Evolutionary conservation across 2,113 vertebrate genomes (phyloP), one percentile per base, ranked within the genome.

Genomic region (Theristicus caerulescens): DNA sequence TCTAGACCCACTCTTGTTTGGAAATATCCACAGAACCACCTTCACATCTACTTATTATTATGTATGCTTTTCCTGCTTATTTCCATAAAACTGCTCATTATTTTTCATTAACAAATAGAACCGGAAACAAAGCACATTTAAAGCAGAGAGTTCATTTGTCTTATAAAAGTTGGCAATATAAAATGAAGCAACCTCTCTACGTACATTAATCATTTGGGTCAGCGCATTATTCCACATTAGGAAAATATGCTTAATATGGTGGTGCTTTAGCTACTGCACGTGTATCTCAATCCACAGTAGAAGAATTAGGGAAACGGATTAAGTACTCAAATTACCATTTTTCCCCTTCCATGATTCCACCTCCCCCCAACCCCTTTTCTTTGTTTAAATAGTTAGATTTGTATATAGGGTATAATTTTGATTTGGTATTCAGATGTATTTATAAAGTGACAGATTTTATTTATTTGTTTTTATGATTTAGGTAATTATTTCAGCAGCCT

Each of bases 331-430:
- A 58, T 84, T 49, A 26, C 6, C 32, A 38, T 74, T 66, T 46
- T 5, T 6, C 3, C 1, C 26, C 10, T 26, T 38, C 13, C 29
- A 24, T 57, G 20, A 47, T 51, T 54, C 11, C 8, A 34, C 1
- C 2, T 25, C 13, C 20, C 22, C 6, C 21, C 3, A 4, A 1
- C 4, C 16, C 4, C 6, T 1, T 13, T 12, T 14, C 55, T 46
- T 49, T 69, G 46, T 55, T 2, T 15, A 14, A 57, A 65, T 46
- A 7, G 5, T 52, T 49, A n/a, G 7, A 54, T 2, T n/a, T 91
- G 1, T 25, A 32, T 25, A 40, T 11, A 8, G 12, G 13, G 5
- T 61, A 21, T 10, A 44, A 61, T 67, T 77, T 54, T 40, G 11
- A 38, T 36, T 22, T 27, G 6, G 3, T 34, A 40, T 84, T 82